A percentile compares a stretch with the other conserved stretches of the same genome.
phyloP scores from a whole-genome alignment of 2,797 vertebrate species.

The Pantherophis alleghaniensis region DNA sequence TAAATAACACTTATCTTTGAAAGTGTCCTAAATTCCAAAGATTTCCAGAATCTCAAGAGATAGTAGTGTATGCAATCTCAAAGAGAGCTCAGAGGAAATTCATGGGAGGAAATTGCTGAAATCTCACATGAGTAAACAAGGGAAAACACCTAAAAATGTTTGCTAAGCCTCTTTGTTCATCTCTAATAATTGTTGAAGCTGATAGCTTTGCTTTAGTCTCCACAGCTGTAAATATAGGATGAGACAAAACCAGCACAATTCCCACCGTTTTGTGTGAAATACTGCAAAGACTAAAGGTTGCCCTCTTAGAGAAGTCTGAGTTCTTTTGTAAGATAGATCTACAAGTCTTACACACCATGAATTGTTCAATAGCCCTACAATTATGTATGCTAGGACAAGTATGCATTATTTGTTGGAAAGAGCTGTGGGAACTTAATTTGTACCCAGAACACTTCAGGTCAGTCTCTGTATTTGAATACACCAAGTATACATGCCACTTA shows the following conservation, averaged over 20 bases:
- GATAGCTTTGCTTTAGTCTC: background rate
- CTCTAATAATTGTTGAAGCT: background rate
- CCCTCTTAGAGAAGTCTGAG: background rate
- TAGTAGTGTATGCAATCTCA: background rate
- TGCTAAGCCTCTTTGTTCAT: background rate
- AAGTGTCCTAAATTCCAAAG: background rate
- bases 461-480: background rate
- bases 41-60: background rate
- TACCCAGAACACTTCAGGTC: background rate
- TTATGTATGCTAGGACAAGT: background rate
- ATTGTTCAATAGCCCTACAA: background rate
- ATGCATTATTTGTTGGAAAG: background rate
- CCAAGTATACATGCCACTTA: background rate
- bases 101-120: background rate
- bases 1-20: background rate
- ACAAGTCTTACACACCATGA: background rate
- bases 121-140: background rate
- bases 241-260: background rate
- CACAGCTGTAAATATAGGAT: background rate
- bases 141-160: background rate
- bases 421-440: background rate
- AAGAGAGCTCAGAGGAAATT: background rate
- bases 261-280: background rate
- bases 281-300: background rate
- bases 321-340: background rate